Conservation (phyloP, 2,888 invertebrate genomes). For the Geotrupes spiniger region DNA sequence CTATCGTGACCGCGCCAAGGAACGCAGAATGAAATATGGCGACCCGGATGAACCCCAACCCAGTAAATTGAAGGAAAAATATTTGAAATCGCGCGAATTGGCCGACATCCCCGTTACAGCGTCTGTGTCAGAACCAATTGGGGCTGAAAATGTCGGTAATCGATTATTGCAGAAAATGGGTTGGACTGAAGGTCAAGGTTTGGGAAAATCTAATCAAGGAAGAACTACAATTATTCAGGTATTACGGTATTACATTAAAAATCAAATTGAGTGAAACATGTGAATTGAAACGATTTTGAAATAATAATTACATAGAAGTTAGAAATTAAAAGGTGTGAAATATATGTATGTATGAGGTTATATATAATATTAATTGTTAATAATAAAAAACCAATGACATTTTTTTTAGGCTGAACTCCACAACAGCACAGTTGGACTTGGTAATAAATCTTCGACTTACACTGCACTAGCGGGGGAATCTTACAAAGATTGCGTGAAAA, state of each 20-base stretch:
- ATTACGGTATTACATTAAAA: slow-evolving; percentile 33
- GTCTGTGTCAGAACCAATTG: slow-evolving; percentile 66
- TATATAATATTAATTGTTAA: no score
- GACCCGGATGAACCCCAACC: slow-evolving; percentile 78
- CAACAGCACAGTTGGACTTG: slow-evolving; percentile 74
- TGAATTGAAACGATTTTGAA: slow-evolving; percentile 2
- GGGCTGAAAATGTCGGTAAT: slow-evolving; percentile 91
- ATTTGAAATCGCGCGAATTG: slow-evolving; percentile 58
- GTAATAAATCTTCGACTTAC: slow-evolving; percentile 75
- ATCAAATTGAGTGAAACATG: neutral
- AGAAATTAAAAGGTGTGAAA: no score
- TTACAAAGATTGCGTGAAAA: slow-evolving; percentile 86
- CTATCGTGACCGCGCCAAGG: slow-evolving; percentile 97
- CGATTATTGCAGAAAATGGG: slow-evolving; percentile 98
- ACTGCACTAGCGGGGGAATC: slow-evolving; percentile 79
- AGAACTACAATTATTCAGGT: slow-evolving; percentile 91
- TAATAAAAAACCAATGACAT: neutral
- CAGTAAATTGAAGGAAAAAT: slow-evolving; percentile 70
- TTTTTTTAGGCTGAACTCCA: slow-evolving; percentile 56
- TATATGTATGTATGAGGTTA: no score
- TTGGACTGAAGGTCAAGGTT: slow-evolving; percentile 95
- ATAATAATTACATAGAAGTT: no score
- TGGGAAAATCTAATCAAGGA: slow-evolving; percentile 92
- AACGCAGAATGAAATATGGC: slow-evolving; percentile 89
- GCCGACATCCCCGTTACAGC: slow-evolving; percentile 51